A percentile compares a stretch with the other conserved stretches of the same genome.
These are phyloP conservation scores for Scaptomyza graminum DNA, from an alignment of 1,140 invertebrate genomes.

Conservation along the genomic window DNA sequence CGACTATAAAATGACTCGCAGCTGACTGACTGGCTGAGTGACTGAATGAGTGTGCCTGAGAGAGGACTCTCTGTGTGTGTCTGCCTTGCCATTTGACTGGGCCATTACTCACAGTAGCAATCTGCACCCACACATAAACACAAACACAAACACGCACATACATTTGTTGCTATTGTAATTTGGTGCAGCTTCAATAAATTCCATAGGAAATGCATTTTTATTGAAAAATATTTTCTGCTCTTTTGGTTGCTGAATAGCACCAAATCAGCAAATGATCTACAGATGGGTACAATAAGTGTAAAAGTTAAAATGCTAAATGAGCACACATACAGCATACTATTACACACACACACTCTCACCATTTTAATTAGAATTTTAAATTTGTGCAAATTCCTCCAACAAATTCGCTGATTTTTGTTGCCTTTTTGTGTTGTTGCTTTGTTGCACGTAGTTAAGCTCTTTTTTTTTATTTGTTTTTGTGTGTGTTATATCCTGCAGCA, in stretches of 20 bases:
- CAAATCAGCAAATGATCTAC: constrained; percentile 39
- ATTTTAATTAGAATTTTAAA: constrained; percentile 59
- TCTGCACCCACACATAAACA: constrained; percentile 19
- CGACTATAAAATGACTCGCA: constrained; percentile 36
- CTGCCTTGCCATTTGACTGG: constrained; percentile 74
- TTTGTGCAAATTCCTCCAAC: constrained; percentile 21
- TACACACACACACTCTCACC: constrained; percentile 3
- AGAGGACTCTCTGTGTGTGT: constrained; percentile 35
- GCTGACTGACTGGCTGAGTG: constrained; percentile 23
- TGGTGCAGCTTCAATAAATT: constrained; percentile 68
- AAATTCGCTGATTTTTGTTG: background rate
- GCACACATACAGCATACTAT: background rate
- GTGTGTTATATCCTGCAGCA: constrained; percentile 36
- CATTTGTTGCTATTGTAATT: constrained; percentile 28
- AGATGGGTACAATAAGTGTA: background rate
- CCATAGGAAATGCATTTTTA: constrained; percentile 71
- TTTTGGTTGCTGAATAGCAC: constrained; percentile 30
- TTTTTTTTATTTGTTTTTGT: background rate
- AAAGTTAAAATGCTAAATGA: background rate
- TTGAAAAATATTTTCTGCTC: constrained; percentile 70
- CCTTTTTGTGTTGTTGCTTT: background rate
- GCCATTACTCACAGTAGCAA: constrained; percentile 76
- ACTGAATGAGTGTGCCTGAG: constrained; percentile 15
- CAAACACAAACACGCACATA: background rate
- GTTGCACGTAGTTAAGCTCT: background rate